Conservation (phyloP, 2,797 vertebrate genomes). For the Mus spretus region DNA sequence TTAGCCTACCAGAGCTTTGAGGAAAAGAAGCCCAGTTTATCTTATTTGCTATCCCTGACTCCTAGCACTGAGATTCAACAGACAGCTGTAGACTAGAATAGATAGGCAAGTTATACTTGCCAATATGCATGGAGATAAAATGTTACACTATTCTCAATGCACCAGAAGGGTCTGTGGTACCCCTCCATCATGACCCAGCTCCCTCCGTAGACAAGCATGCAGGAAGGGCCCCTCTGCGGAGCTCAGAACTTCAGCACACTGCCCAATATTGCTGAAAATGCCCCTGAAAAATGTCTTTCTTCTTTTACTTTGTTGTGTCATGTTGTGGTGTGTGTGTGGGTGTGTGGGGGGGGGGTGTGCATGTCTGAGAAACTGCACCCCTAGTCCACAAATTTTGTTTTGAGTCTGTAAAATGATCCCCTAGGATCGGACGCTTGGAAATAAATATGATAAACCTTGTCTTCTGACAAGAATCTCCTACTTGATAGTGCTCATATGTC, state of each 20-base stretch:
- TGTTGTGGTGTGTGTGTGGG: background rate
- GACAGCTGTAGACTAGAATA: constrained; percentile 2
- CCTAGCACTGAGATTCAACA: background rate
- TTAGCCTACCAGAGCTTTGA: background rate
- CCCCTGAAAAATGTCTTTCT: background rate
- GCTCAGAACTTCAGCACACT: constrained; percentile 7
- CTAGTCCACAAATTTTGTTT: constrained; percentile 59
- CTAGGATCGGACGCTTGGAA: constrained; percentile 45
- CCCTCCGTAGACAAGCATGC: background rate
- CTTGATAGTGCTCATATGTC: constrained; percentile 6
- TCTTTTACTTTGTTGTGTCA: background rate
- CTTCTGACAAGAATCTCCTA: constrained; percentile 60
- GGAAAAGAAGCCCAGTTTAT: background rate
- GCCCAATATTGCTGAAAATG: constrained; percentile 20
- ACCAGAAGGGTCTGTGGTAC: constrained; percentile 6
- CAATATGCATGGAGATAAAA: constrained; percentile 24
- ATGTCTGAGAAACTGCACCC: background rate
- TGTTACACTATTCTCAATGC: constrained; percentile 34
- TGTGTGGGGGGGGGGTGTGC: background rate
- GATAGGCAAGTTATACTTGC: background rate
- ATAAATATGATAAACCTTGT: constrained; percentile 50
- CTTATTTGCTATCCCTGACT: constrained; percentile 13
- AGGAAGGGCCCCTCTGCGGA: background rate
- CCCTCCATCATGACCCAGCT: background rate
- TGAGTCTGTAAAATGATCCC: constrained; percentile 49